Conservation (phyloP, 2,113 vertebrate species). For the Chascanopsetta lugubris region DNA sequence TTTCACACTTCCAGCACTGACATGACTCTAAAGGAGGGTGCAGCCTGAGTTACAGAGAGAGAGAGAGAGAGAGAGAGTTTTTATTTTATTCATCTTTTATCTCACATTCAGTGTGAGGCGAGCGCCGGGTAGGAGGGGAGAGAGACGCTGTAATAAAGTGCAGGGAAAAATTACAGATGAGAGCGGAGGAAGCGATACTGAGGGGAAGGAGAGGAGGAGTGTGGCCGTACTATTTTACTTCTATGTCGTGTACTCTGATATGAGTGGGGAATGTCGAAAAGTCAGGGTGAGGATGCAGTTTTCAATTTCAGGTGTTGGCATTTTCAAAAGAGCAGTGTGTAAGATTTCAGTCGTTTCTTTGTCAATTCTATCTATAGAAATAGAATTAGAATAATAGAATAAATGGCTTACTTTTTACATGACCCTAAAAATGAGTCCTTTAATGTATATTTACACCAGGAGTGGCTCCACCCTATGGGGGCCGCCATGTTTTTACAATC, state of each 20-base stretch:
- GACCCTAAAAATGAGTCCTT: no score
- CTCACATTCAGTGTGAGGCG: slow-evolving; percentile 46
- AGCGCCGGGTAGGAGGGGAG: slow-evolving; percentile 21
- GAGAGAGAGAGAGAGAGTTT: no score
- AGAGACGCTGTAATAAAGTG: slow-evolving; percentile 39
- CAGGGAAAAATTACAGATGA: slow-evolving; percentile 49
- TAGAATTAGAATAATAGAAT: no score
- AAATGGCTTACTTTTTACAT: no score
- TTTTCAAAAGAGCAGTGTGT: slow-evolving; percentile 32
- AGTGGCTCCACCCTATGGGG: no score
- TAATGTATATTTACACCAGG: no score
- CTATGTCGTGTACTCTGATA: slow-evolving; percentile 60
- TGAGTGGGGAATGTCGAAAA: slow-evolving; percentile 75
- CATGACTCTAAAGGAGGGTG: slow-evolving; percentile 34
- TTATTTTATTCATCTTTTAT: slow-evolving; percentile 64
- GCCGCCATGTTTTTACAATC: no score
- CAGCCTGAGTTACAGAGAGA: slow-evolving; percentile 29
- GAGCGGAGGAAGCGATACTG: slow-evolving; percentile 28
- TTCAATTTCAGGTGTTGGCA: slow-evolving; percentile 32
- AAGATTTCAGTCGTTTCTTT: no score
- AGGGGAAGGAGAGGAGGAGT: slow-evolving; percentile 20
- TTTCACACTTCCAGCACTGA: slow-evolving; percentile 33
- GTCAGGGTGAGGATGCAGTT: slow-evolving; percentile 39
- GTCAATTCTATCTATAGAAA: no score
- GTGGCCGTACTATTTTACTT: slow-evolving; percentile 34